A percentile compares a stretch with the other conserved stretches of the same genome.
phyloP scores from a whole-genome alignment of 2,113 vertebrate species.

The Azemiops feae region DNA sequence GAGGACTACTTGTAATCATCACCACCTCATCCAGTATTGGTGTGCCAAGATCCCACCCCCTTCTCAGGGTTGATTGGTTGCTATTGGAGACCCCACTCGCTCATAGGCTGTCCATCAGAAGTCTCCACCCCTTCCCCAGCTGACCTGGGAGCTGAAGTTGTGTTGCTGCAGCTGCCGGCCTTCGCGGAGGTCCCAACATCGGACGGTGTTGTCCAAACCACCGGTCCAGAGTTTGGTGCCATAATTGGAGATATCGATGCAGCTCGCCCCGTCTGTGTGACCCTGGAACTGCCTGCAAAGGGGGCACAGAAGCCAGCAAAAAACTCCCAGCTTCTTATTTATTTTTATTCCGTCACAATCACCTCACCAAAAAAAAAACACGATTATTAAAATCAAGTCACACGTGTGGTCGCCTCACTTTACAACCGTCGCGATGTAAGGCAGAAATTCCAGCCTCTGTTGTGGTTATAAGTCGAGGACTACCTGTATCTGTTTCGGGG shows the following conservation, averaged over 20 bases:
- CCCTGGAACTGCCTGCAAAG: conserved; percentile 75
- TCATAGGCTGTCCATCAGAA: background rate
- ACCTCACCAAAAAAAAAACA: no score
- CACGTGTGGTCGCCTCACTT: no score
- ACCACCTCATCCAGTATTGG: background rate
- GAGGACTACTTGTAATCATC: background rate
- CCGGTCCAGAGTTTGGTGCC: conserved; percentile 76
- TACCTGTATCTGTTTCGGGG: no score
- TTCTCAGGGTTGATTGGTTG: background rate
- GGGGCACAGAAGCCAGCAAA: no score
- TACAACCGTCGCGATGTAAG: no score
- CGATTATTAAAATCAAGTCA: no score
- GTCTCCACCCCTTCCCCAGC: background rate
- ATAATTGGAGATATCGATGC: conserved; percentile 71
- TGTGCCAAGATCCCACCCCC: background rate
- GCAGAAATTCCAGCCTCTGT: no score
- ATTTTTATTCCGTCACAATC: background rate
- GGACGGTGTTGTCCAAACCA: conserved; percentile 74
- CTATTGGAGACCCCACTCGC: background rate
- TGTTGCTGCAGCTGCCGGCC: conserved; percentile 78
- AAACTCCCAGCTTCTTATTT: background rate
- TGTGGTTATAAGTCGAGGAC: no score
- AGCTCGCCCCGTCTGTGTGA: conserved; percentile 76
- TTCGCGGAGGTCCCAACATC: conserved; percentile 79
- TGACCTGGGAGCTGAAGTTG: conserved; percentile 74